phyloP scores from a whole-genome alignment of 2,888 invertebrate genomes.

The Eupithecia vulgata region DNA sequence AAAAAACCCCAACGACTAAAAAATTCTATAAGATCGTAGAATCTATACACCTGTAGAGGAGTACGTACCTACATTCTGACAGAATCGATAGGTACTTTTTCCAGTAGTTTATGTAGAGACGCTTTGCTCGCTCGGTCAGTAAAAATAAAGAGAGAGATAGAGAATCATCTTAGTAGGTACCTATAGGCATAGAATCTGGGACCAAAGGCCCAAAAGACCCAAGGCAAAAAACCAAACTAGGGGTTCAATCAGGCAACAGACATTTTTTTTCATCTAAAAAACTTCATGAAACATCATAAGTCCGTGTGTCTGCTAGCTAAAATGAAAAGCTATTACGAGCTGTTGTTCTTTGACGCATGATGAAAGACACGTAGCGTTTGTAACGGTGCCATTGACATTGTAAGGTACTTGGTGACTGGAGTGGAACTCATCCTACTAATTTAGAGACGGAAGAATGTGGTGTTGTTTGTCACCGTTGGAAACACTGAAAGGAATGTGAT shows the following conservation, averaged over 20 bases:
- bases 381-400: conserved; percentile 41
- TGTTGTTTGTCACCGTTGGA: not conserved
- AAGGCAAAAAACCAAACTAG: not conserved
- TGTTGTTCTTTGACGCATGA: conserved; percentile 39
- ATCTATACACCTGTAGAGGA: no score
- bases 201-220: not conserved
- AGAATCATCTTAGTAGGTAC: not conserved
- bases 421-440: not conserved
- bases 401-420: not conserved
- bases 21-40: no score
- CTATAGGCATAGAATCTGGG: not conserved
- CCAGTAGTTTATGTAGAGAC: no score
- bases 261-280: not conserved
- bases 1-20: no score
- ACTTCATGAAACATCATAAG: not conserved
- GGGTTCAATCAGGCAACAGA: not conserved
- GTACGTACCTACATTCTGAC: no score
- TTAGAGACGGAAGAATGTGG: not conserved
- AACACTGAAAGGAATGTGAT: not conserved
- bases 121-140: no score
- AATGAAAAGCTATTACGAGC: conserved; percentile 33
- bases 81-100: no score
- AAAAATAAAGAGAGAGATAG: not conserved
- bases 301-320: conserved; percentile 21
- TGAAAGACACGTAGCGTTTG: conserved; percentile 24